These are phyloP conservation scores for Channa argus DNA, from an alignment of 2,113 vertebrate species.

Conservation along the genomic window DNA sequence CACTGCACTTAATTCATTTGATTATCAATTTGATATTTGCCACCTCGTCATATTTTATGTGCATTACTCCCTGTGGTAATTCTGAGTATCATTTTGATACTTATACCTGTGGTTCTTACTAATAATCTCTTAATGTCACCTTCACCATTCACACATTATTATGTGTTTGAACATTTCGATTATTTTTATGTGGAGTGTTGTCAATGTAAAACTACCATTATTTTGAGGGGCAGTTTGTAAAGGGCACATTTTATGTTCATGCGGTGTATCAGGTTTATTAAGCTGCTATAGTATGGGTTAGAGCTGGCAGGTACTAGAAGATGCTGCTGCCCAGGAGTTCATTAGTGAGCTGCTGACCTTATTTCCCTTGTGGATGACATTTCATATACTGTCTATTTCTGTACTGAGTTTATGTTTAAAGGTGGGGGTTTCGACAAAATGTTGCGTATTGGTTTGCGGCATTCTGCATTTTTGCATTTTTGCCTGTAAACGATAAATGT, in stretches of 20 bases:
- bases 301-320: constrained; percentile 16
- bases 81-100: neutral
- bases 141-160: neutral
- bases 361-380: constrained; percentile 63
- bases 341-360: constrained; percentile 58
- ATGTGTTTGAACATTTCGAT: neutral
- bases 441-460: neutral
- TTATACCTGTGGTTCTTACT: neutral
- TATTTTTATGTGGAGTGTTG: neutral
- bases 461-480: constrained; percentile 12
- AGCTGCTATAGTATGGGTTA: neutral
- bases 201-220: constrained; percentile 1
- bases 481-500: neutral
- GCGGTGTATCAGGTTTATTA: neutral
- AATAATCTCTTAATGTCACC: neutral
- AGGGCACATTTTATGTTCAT: constrained; percentile 7
- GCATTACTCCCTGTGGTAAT: neutral
- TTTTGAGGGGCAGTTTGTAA: neutral
- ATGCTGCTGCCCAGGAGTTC: constrained; percentile 36
- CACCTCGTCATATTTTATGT: neutral
- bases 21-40: neutral
- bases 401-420: constrained; percentile 46
- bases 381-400: constrained; percentile 69
- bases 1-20: too few relatives aligned
- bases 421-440: constrained; percentile 34